Conservation (phyloP, 2,113 vertebrate genomes). For the Catharus fuscescens region DNA sequence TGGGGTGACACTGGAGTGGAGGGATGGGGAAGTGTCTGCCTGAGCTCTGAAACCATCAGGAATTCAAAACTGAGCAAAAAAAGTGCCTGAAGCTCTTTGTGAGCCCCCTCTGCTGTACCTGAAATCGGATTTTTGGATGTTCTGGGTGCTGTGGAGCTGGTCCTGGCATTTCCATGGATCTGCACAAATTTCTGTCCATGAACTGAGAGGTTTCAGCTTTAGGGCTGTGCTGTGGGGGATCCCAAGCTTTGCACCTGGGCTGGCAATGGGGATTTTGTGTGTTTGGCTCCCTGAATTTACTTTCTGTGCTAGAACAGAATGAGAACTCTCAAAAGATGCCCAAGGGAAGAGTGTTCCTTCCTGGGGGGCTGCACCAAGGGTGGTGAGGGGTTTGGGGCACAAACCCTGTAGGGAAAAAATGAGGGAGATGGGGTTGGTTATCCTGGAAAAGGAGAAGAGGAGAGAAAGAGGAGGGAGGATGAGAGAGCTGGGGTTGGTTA, state of each 20-base stretch:
- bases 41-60: background rate
- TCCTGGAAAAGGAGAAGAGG: background rate
- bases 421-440: background rate
- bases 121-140: fast-evolving
- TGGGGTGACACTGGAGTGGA: fast-evolving
- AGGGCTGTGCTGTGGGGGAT: background rate
- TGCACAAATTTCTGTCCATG: background rate
- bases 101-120: background rate
- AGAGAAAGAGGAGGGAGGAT: too few species aligned
- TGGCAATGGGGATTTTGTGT: fast-evolving
- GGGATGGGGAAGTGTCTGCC: fast-evolving
- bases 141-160: too few species aligned
- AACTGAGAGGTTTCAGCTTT: background rate
- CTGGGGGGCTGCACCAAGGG: too few species aligned
- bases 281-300: background rate
- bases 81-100: background rate
- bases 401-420: too few species aligned
- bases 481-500: too few species aligned
- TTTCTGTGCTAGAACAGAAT: background rate
- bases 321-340: background rate
- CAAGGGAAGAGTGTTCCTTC: too few species aligned
- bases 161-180: background rate
- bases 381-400: too few species aligned
- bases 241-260: background rate
- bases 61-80: background rate